Evolutionary conservation across 2,113 vertebrate species (phyloP).

Genomic region (Paedocypris sp.): DNA sequence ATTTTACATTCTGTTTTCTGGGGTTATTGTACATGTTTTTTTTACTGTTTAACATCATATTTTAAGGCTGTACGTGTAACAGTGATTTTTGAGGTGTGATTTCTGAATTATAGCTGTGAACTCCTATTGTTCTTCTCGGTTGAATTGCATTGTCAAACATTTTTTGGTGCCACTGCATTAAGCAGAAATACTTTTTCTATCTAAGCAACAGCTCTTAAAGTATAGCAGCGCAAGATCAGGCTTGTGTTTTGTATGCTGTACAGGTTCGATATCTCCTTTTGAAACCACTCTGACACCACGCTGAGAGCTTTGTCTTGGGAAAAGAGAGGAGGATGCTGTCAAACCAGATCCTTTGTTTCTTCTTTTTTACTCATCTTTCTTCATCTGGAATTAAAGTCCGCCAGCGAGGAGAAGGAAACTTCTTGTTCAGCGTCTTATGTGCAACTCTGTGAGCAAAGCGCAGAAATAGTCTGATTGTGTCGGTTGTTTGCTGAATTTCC

Average conservation of each 20-base stretch:
- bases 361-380: background rate
- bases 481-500: slow-evolving; percentile 12
- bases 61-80: too few species aligned
- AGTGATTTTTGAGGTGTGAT: too few species aligned
- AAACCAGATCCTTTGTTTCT: slow-evolving; percentile 8
- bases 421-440: background rate
- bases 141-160: too few species aligned
- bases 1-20: too few species aligned
- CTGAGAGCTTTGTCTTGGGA: slow-evolving; percentile 22
- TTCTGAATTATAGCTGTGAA: too few species aligned
- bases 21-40: too few species aligned
- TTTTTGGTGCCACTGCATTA: too few species aligned
- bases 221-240: background rate
- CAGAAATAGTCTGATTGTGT: background rate
- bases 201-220: slow-evolving; percentile 3
- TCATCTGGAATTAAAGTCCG: background rate
- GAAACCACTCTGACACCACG: slow-evolving; percentile 21
- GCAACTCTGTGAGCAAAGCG: background rate
- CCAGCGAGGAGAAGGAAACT: slow-evolving; percentile 1
- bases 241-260: slow-evolving; percentile 16
- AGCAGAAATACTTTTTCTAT: too few species aligned
- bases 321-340: slow-evolving; percentile 20
- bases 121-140: too few species aligned
- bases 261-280: slow-evolving; percentile 11
- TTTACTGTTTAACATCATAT: too few species aligned